Percentiles rank a stretch among this genome's conserved stretches.
Conservation (phyloP, 2,113 vertebrate species). For the Tachysurus fulvidraco region DNA sequence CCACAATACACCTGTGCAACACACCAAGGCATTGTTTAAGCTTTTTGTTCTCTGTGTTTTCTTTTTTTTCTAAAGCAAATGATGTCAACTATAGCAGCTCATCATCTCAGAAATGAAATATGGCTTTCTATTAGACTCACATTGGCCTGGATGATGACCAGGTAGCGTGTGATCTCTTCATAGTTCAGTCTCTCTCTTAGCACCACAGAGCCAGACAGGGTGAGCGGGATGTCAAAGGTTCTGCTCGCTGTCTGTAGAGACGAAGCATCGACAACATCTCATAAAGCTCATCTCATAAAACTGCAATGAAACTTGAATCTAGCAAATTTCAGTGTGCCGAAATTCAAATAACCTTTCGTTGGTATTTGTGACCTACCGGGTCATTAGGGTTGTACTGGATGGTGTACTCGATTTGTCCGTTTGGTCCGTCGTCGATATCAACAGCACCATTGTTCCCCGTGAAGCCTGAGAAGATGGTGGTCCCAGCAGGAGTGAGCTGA, state of each 20-base stretch:
- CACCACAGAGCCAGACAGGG: slow-evolving; percentile 89
- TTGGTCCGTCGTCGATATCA: slow-evolving; percentile 96
- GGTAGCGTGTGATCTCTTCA: slow-evolving; percentile 91
- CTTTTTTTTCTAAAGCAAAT: too few relatives aligned
- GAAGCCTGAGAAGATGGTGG: slow-evolving; percentile 95
- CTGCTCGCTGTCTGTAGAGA: slow-evolving; percentile 81
- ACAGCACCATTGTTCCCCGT: slow-evolving; percentile 87
- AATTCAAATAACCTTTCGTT: not conserved
- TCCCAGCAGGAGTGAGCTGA: slow-evolving; percentile 93
- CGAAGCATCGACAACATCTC: not conserved
- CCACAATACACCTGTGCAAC: too few relatives aligned
- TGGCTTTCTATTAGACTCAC: slow-evolving; percentile 73
- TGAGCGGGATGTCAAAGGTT: slow-evolving; percentile 95
- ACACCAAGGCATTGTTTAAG: too few relatives aligned
- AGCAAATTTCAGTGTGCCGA: not conserved
- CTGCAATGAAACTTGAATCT: not conserved
- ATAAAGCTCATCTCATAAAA: not conserved
- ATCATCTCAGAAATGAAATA: not conserved
- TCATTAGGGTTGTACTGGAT: slow-evolving; percentile 91
- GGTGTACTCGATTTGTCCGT: slow-evolving; percentile 95
- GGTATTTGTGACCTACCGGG: slow-evolving; percentile 74
- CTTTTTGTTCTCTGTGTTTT: too few relatives aligned
- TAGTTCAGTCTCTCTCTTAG: slow-evolving; percentile 93
- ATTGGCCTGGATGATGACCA: slow-evolving; percentile 92
- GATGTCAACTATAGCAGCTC: not conserved